phyloP scores from a whole-genome alignment of 2,113 vertebrate species.

The Astur gentilis region DNA sequence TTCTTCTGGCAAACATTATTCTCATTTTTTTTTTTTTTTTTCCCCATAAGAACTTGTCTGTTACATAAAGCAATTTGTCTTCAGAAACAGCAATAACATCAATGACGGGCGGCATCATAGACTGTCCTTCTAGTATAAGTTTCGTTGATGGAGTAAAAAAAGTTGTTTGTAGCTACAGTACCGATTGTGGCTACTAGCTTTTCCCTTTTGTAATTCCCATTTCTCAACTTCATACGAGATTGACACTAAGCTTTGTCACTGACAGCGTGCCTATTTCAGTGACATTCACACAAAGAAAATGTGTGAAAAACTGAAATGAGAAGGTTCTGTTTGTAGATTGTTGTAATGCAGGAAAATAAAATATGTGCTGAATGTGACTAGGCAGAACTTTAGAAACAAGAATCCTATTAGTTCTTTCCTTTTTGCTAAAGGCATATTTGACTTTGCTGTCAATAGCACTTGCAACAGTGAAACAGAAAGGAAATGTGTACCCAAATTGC shows the following conservation, averaged over 20 bases:
- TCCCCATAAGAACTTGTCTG: not conserved
- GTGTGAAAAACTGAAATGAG: constrained; percentile 43
- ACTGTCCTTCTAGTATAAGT: not conserved
- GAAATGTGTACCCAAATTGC: not conserved
- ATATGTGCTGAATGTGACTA: constrained; percentile 17
- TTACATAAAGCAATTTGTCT: not conserved
- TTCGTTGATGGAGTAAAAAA: not conserved
- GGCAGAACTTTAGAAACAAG: constrained; percentile 25
- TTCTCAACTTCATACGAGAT: not conserved
- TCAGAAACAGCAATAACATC: not conserved
- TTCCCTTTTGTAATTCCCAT: not conserved
- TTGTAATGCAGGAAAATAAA: constrained; percentile 35
- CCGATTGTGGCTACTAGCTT: not conserved
- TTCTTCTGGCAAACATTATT: not conserved
- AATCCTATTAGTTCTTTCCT: not conserved
- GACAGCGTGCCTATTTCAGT: constrained; percentile 32
- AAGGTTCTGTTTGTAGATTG: constrained; percentile 19
- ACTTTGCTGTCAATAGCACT: constrained; percentile 18
- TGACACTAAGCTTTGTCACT: constrained; percentile 33
- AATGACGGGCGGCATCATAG: not conserved
- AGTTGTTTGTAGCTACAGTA: not conserved
- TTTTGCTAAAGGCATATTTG: constrained; percentile 34
- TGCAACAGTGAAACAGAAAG: not conserved
- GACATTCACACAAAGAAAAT: constrained; percentile 19
- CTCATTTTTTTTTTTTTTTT: not conserved